phyloP scores from a whole-genome alignment of 2,113 vertebrate genomes.

The Dipodomys spectabilis region DNA sequence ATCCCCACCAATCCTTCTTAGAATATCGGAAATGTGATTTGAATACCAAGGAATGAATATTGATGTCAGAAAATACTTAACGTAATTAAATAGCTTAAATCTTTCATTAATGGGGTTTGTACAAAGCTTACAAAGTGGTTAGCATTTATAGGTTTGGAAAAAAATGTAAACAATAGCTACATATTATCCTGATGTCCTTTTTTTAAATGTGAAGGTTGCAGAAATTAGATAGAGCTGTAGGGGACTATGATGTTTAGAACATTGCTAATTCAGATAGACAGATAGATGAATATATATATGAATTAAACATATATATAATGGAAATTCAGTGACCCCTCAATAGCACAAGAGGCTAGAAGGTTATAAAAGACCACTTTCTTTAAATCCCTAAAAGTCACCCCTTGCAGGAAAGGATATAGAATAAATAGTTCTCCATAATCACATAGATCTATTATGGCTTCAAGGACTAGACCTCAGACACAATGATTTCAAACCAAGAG shows the following conservation, averaged over 20 bases:
- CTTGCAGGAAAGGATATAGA: slow-evolving; percentile 26
- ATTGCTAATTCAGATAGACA: slow-evolving; percentile 42
- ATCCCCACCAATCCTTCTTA: slow-evolving; percentile 51
- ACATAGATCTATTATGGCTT: not conserved
- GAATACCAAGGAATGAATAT: slow-evolving; percentile 59
- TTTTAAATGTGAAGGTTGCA: slow-evolving; percentile 24
- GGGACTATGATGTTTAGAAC: not conserved
- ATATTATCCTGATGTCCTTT: not conserved
- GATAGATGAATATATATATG: too few species aligned
- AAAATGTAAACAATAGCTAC: not conserved
- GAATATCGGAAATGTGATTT: slow-evolving; percentile 50
- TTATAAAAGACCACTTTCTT: not conserved
- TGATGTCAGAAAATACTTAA: slow-evolving; percentile 2
- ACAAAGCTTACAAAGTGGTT: slow-evolving; percentile 38
- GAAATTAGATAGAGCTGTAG: not conserved
- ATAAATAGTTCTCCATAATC: not conserved
- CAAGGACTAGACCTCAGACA: not conserved
- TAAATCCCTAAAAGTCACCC: not conserved
- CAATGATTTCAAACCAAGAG: slow-evolving; percentile 29
- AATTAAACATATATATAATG: not conserved
- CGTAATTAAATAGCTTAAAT: slow-evolving; percentile 53
- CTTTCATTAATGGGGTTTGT: slow-evolving; percentile 21
- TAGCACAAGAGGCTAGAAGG: not conserved
- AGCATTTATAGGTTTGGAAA: slow-evolving; percentile 30
- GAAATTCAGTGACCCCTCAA: not conserved